These are phyloP conservation scores for Pseudeuparius sepicola DNA, from an alignment of 2,888 invertebrate genomes.

Conservation along the genomic window DNA sequence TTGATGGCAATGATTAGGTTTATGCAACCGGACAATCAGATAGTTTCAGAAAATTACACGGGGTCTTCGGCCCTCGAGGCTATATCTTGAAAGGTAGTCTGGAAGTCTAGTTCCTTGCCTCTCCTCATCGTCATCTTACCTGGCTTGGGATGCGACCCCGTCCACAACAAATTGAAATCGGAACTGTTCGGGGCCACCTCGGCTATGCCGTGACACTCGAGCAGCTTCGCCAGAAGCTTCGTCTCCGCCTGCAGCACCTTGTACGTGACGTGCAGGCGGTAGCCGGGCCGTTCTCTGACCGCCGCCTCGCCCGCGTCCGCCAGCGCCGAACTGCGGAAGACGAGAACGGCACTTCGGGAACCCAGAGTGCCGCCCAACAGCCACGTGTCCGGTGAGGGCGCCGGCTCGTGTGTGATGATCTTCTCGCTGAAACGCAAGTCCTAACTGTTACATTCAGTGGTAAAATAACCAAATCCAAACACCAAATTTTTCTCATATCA, in stretches of 20 bases:
- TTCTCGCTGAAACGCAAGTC: no score
- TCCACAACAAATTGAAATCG: constrained; percentile 84
- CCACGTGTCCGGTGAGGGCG: constrained; percentile 32
- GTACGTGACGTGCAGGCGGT: constrained; percentile 63
- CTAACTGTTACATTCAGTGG: no score
- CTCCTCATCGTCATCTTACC: no score
- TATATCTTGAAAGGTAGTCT: no score
- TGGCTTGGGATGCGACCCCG: constrained; percentile 85
- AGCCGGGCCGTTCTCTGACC: constrained; percentile 51
- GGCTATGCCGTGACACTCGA: constrained; percentile 66
- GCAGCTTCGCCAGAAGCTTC: constrained; percentile 61
- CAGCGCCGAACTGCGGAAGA: constrained; percentile 57
- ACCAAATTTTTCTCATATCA: no score
- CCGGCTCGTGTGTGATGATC: constrained; percentile 27
- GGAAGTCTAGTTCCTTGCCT: no score
- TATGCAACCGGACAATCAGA: no score
- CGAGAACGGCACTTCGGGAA: constrained; percentile 52
- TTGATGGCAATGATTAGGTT: no score
- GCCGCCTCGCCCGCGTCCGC: constrained; percentile 36
- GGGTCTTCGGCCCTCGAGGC: no score
- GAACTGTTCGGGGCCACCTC: constrained; percentile 63
- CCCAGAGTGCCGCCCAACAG: constrained; percentile 40
- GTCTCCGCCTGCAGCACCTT: constrained; percentile 73
- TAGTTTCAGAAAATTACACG: no score
- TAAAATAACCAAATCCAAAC: no score